Evolutionary conservation across 1,140 invertebrate species (phyloP).

Genomic region (Nylanderia fulva): DNA sequence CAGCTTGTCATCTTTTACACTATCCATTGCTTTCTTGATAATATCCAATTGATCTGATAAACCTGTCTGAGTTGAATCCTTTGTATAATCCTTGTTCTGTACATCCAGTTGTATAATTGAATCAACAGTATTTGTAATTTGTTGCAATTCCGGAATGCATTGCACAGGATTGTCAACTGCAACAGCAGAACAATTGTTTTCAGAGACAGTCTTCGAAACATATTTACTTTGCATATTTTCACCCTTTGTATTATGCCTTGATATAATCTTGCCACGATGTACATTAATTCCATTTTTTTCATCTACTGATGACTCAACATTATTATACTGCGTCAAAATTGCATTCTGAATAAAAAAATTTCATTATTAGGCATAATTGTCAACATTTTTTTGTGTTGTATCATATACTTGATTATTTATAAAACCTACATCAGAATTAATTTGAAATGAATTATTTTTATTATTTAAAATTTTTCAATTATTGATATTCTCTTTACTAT

Average conservation of each 20-base stretch:
- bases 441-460: neutral
- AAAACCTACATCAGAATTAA: neutral
- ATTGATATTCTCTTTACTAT: neutral
- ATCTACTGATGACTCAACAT: neutral
- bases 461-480: neutral
- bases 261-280: neutral
- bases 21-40: constrained; percentile 70
- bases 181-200: neutral
- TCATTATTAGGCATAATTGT: constrained; percentile 56
- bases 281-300: neutral
- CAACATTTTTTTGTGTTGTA: constrained; percentile 35
- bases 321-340: neutral
- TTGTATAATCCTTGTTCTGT: neutral
- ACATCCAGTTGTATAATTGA: neutral
- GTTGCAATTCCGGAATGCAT: neutral
- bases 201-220: neutral
- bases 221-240: neutral
- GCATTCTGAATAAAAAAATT: neutral
- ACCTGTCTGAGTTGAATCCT: neutral
- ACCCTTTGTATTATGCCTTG: neutral
- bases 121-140: neutral
- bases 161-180: neutral
- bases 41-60: constrained; percentile 54
- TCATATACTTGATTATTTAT: neutral
- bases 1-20: constrained; percentile 68